phyloP scores from a whole-genome alignment of 92 coral and sea anemone genomes.

The Phenganax marumi region DNA sequence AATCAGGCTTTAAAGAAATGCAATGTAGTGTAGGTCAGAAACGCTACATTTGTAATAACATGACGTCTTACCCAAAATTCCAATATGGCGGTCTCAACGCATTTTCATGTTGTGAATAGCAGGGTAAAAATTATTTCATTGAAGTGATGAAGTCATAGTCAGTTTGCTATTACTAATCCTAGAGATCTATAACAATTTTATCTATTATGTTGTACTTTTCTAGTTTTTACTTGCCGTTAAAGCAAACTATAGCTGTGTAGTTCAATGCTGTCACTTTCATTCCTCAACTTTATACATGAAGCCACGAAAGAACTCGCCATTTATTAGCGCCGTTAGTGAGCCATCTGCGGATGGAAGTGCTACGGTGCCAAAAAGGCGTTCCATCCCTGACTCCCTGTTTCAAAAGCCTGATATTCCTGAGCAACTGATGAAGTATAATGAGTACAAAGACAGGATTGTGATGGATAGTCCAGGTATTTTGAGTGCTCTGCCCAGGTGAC shows the following conservation, averaged over 20 bases:
- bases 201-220: not conserved
- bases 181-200: not conserved
- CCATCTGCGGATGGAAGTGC: conserved; percentile 31
- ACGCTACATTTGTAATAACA: not conserved
- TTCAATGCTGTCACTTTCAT: conserved; percentile 7
- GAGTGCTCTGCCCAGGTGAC: not conserved
- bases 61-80: not conserved
- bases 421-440: conserved; percentile 32
- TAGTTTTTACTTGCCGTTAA: not conserved
- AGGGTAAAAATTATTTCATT: not conserved
- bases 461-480: conserved; percentile 38
- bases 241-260: not conserved
- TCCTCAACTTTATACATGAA: not conserved
- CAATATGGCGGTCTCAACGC: not conserved
- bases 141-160: not conserved
- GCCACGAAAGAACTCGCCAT: conserved; percentile 43
- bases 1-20: too few species aligned
- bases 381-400: conserved; percentile 38
- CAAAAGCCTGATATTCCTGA: conserved; percentile 39
- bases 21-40: not conserved
- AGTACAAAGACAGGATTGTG: conserved; percentile 39
- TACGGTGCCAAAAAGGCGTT: conserved; percentile 15
- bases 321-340: conserved; percentile 27
- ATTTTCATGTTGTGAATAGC: not conserved
- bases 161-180: not conserved